Percentiles rank a stretch among this genome's conserved stretches.
These are phyloP conservation scores for Actenoides hombroni DNA, from an alignment of 2,113 vertebrate genomes.

Conservation along the genomic window DNA sequence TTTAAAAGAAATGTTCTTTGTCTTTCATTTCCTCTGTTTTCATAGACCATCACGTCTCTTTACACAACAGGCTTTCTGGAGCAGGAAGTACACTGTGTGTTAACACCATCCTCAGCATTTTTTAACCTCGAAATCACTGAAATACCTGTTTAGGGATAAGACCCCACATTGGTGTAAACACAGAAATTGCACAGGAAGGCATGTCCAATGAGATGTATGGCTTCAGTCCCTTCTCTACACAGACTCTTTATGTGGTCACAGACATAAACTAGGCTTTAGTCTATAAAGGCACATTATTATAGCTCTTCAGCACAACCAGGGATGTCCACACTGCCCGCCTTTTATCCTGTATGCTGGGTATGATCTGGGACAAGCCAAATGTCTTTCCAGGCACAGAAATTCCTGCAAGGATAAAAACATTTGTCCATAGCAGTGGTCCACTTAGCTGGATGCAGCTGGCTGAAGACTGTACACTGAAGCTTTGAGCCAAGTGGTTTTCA, in stretches of 20 bases:
- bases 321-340: accelerated
- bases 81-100: accelerated
- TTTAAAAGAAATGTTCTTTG: background rate
- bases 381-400: background rate
- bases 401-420: background rate
- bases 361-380: background rate
- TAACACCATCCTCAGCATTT: background rate
- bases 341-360: background rate
- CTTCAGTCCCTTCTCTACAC: background rate
- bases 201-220: background rate
- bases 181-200: background rate
- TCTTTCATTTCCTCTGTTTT: background rate
- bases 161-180: background rate
- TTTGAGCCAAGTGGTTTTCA: background rate
- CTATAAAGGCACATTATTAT: background rate
- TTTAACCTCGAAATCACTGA: background rate
- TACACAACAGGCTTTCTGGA: background rate
- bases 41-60: background rate
- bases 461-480: background rate
- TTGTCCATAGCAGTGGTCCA: accelerated
- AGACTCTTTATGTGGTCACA: accelerated
- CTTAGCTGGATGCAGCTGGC: background rate
- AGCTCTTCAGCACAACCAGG: background rate
- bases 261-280: background rate
- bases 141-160: background rate